Percentiles rank a stretch among this genome's conserved stretches.
phyloP scores from a whole-genome alignment of 2,888 invertebrate species.

The Drosophila paucipuncta region DNA sequence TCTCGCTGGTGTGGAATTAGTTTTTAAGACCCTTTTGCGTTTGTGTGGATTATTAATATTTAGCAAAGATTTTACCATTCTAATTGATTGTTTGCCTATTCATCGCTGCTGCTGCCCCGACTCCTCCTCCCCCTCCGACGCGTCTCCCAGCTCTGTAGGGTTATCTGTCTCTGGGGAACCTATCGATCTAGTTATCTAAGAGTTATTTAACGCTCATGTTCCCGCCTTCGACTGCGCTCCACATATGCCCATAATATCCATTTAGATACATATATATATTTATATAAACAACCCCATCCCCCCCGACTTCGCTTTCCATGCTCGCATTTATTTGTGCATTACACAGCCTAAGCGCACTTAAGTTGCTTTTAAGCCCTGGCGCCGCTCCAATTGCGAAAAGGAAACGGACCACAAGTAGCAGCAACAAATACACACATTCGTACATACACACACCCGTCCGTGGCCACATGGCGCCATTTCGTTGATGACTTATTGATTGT shows the following conservation, averaged over 20 bases:
- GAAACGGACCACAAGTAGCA: conserved; percentile 36
- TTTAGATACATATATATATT: conserved; percentile 63
- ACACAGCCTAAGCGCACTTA: conserved; percentile 76
- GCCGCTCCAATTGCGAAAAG: conserved; percentile 80
- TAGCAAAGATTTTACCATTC: conserved; percentile 75
- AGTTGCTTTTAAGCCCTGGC: conserved; percentile 80
- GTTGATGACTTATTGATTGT: conserved; percentile 53
- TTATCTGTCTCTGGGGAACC: conserved; percentile 65
- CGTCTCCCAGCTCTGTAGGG: conserved; percentile 28
- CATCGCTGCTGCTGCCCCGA: conserved; percentile 11
- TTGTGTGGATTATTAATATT: conserved; percentile 77
- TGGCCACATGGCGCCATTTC: conserved; percentile 61
- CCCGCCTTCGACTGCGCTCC: conserved; percentile 21
- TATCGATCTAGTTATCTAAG: conserved; percentile 77
- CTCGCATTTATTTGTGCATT: conserved; percentile 76
- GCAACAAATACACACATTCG: conserved; percentile 13
- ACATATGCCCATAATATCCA: conserved; percentile 78
- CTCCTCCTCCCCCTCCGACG: conserved; percentile 7
- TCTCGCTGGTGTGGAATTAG: conserved; percentile 62
- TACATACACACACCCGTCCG: conserved; percentile 21
- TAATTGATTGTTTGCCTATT: conserved; percentile 78
- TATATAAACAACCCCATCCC: conserved; percentile 10
- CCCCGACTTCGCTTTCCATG: not conserved
- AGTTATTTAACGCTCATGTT: conserved; percentile 58
- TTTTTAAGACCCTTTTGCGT: conserved; percentile 76